A percentile compares a stretch with the other conserved stretches of the same genome.
Conservation (phyloP, 2,888 invertebrate species). For the Acheta domesticus region DNA sequence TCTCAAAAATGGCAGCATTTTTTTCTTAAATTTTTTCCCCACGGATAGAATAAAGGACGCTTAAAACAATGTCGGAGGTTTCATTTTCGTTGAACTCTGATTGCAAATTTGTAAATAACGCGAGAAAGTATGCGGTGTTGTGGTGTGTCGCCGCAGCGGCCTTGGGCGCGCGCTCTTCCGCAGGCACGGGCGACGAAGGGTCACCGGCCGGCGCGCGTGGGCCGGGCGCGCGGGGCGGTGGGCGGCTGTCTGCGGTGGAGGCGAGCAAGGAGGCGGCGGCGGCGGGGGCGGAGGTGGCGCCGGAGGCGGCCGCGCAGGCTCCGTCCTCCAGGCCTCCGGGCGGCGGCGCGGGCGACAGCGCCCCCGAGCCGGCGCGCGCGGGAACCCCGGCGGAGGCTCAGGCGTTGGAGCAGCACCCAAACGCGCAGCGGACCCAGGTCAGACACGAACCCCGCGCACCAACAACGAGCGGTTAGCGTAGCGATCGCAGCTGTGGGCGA, state of each 20-base stretch:
- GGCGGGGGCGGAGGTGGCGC: not conserved
- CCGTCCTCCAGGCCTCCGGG: not conserved
- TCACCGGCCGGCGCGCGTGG: not conserved
- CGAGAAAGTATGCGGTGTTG: too few relatives aligned
- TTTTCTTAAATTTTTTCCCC: too few relatives aligned
- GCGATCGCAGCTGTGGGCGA: too few relatives aligned
- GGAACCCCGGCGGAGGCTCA: not conserved
- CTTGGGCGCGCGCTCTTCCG: not conserved
- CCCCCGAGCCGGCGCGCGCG: not conserved
- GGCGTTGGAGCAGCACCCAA: slow-evolving; percentile 1
- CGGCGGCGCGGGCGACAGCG: slow-evolving; percentile 2
- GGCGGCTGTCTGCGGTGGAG: not conserved
- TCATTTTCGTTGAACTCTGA: too few relatives aligned
- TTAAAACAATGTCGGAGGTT: too few relatives aligned
- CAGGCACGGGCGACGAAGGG: not conserved
- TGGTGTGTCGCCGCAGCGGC: not conserved
- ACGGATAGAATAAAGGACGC: too few relatives aligned
- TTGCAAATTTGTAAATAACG: too few relatives aligned
- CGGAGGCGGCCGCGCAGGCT: not conserved
- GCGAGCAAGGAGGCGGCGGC: not conserved
- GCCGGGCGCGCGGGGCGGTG: not conserved
- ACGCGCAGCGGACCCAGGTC: slow-evolving; percentile 18
- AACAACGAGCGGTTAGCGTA: too few relatives aligned
- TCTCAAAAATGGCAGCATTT: too few relatives aligned
- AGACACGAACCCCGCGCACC: not conserved